Percentiles rank a stretch among this genome's conserved stretches.
Evolutionary conservation across 2,888 invertebrate species (phyloP).

Genomic region (Folsomia manolachei): DNA sequence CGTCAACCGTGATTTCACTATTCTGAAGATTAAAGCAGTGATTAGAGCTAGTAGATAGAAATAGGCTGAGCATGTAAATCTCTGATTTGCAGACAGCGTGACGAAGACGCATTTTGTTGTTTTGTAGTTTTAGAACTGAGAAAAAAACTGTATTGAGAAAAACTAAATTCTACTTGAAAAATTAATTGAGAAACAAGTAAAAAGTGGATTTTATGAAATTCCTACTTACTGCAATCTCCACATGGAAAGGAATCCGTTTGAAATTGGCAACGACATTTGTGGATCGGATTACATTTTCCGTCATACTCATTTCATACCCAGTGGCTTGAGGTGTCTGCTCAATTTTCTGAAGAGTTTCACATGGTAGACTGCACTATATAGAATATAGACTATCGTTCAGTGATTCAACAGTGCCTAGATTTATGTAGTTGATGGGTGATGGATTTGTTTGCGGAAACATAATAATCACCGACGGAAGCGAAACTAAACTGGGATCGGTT

Average conservation of each 20-base stretch:
- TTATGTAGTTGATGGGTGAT: too few relatives aligned
- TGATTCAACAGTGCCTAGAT: too few relatives aligned
- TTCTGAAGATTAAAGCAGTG: too few relatives aligned
- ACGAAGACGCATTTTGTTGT: neutral
- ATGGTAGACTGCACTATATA: too few relatives aligned
- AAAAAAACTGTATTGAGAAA: too few relatives aligned
- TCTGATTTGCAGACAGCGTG: neutral
- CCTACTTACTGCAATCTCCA: neutral
- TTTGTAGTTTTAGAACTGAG: too few relatives aligned
- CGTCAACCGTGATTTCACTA: too few relatives aligned
- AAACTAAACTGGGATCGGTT: neutral
- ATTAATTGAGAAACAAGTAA: neutral
- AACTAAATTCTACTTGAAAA: too few relatives aligned
- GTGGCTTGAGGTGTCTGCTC: too few relatives aligned
- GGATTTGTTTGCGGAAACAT: constrained; percentile 12
- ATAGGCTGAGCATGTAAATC: neutral
- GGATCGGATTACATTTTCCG: constrained; percentile 3
- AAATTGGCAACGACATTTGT: neutral
- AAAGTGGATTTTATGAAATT: neutral
- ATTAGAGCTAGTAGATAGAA: neutral
- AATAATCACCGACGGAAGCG: constrained; percentile 8
- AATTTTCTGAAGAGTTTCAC: too few relatives aligned
- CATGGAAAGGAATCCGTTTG: neutral
- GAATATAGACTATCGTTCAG: too few relatives aligned
- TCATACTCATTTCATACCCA: neutral